phyloP scores from a whole-genome alignment of 1,140 invertebrate species.

The Trichomalopsis sarcophagae region DNA sequence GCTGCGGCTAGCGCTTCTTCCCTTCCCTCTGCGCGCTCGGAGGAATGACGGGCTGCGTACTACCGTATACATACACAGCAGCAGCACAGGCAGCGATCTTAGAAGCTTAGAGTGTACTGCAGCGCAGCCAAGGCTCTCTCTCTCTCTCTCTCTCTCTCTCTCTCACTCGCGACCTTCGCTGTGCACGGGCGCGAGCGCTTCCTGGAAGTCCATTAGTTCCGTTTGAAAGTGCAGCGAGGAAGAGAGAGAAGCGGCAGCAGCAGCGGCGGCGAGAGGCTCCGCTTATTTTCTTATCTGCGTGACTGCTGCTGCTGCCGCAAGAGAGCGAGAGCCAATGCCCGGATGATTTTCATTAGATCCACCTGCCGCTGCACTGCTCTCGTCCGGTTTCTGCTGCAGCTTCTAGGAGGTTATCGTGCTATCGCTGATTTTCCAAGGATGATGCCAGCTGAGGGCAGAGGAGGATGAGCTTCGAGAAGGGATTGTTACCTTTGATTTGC shows the following conservation, averaged over 20 bases:
- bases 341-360: conserved; percentile 48
- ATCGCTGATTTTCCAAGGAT: background rate
- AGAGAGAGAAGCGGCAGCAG: conserved; percentile 33
- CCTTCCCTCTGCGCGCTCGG: background rate
- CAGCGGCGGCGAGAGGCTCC: conserved; percentile 1
- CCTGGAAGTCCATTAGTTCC: conserved; percentile 53
- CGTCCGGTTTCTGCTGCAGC: background rate
- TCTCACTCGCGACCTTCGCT: conserved; percentile 20
- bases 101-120: background rate
- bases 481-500: background rate
- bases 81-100: conserved; percentile 8
- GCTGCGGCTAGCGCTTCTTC: background rate
- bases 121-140: background rate
- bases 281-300: conserved; percentile 38
- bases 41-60: conserved; percentile 37
- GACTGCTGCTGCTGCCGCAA: background rate
- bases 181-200: conserved; percentile 31
- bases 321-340: conserved; percentile 46
- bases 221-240: conserved; percentile 24
- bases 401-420: background rate
- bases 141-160: too few relatives aligned
- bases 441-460: background rate
- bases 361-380: conserved; percentile 16
- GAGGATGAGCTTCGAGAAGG: background rate
- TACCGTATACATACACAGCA: background rate